Conservation (phyloP, 2,113 vertebrate species). For the Chunga burmeisteri region DNA sequence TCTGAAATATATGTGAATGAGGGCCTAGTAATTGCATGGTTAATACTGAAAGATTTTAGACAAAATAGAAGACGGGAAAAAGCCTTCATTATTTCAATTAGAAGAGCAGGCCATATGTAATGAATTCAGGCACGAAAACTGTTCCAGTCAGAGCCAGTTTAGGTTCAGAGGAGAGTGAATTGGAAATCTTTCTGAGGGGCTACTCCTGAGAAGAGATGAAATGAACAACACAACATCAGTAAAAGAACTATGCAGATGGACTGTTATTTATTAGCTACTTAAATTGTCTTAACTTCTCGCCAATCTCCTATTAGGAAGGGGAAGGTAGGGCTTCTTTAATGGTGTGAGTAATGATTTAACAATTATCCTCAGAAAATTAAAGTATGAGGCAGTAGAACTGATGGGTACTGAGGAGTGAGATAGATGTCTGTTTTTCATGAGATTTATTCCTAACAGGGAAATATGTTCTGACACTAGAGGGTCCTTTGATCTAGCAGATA, state of each 20-base stretch:
- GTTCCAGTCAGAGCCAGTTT: slow-evolving; percentile 22
- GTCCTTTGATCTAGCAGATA: neutral
- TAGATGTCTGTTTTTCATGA: neutral
- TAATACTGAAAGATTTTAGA: neutral
- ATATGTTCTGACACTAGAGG: neutral
- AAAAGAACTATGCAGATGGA: neutral
- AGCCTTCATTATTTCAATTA: slow-evolving; percentile 45
- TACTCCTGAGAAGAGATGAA: slow-evolving; percentile 14
- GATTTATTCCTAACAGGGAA: neutral
- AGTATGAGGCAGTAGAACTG: neutral
- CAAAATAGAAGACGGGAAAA: neutral
- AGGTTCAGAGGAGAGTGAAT: slow-evolving; percentile 36
- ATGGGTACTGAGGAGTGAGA: neutral
- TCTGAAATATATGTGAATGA: neutral
- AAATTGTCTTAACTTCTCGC: neutral
- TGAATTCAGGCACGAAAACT: slow-evolving; percentile 56
- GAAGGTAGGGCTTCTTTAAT: neutral
- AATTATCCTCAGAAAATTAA: neutral
- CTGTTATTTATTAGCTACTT: slow-evolving; percentile 32
- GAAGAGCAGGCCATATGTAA: slow-evolving; percentile 41
- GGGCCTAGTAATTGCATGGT: neutral
- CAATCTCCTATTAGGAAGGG: neutral
- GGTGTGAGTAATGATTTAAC: neutral
- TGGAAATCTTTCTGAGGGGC: neutral
- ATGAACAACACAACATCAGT: neutral